Conservation (phyloP, 2,113 vertebrate genomes). For the Cariama cristata region DNA sequence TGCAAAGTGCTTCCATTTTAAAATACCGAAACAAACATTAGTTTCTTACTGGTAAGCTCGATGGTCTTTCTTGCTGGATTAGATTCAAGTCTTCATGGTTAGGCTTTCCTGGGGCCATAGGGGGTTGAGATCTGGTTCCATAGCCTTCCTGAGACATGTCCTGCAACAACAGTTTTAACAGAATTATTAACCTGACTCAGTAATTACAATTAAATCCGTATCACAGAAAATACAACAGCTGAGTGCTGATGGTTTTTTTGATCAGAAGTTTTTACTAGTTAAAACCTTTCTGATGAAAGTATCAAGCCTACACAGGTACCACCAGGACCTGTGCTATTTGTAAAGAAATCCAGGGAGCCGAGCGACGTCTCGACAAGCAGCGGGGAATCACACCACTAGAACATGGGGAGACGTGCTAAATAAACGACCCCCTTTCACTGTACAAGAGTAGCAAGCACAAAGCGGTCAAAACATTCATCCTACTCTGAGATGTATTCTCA, state of each 20-base stretch:
- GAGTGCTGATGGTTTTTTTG: background rate
- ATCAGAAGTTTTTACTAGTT: background rate
- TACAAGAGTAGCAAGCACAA: background rate
- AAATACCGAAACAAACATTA: constrained; percentile 21
- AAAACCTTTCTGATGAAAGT: background rate
- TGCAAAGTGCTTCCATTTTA: background rate
- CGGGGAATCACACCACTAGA: background rate
- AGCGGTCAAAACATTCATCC: background rate
- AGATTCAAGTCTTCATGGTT: constrained; percentile 91
- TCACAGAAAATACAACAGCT: background rate
- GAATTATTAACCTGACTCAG: background rate
- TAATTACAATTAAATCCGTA: background rate
- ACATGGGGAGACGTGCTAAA: background rate
- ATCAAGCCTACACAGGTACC: background rate
- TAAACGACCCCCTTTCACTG: background rate
- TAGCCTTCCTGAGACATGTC: constrained; percentile 92
- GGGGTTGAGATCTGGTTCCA: constrained; percentile 83
- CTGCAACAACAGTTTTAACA: constrained; percentile 73
- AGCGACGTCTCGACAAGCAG: background rate
- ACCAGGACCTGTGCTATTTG: background rate
- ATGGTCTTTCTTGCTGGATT: constrained; percentile 92
- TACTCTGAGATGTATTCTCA: background rate
- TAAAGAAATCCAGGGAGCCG: background rate
- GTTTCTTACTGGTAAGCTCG: constrained; percentile 94
- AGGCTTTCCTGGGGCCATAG: constrained; percentile 88